These are phyloP conservation scores for Phengaris alcon DNA, from an alignment of 2,888 invertebrate genomes.

Conservation along the genomic window DNA sequence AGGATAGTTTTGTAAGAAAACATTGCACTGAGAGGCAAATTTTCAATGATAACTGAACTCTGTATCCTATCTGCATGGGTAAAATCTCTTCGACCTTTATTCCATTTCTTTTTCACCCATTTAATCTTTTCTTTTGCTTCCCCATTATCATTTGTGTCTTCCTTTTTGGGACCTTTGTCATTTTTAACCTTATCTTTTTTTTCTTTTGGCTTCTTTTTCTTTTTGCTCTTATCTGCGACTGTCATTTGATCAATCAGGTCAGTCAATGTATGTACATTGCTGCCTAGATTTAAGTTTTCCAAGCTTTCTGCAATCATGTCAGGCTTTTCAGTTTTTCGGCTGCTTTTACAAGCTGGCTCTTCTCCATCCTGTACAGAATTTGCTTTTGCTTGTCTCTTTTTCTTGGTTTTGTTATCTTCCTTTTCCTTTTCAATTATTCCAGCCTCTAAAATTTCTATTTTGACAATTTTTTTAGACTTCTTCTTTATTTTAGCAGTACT, in stretches of 20 bases:
- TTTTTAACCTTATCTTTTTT: slow-evolving; percentile 44
- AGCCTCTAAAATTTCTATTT: not conserved
- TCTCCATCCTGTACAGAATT: slow-evolving; percentile 39
- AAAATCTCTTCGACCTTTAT: slow-evolving; percentile 58
- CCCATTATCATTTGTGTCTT: slow-evolving; percentile 45
- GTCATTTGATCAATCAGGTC: slow-evolving; percentile 65
- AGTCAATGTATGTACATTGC: slow-evolving; percentile 62
- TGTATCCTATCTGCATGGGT: slow-evolving; percentile 40
- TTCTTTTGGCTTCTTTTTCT: slow-evolving; percentile 51
- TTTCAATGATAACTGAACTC: slow-evolving; percentile 57
- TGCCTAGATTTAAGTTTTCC: slow-evolving; percentile 63
- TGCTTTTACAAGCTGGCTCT: slow-evolving; percentile 51
- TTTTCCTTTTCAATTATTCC: slow-evolving; percentile 18
- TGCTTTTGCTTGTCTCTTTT: slow-evolving; percentile 46
- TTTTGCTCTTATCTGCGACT: slow-evolving; percentile 60
- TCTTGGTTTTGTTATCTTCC: slow-evolving; percentile 34
- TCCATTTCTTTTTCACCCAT: slow-evolving; percentile 67
- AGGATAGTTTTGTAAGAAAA: slow-evolving; percentile 56
- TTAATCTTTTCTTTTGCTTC: slow-evolving; percentile 57
- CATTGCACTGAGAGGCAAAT: slow-evolving; percentile 58
- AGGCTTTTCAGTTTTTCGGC: slow-evolving; percentile 50
- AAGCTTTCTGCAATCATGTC: slow-evolving; percentile 57
- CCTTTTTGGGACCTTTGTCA: slow-evolving; percentile 35
- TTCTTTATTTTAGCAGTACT: slow-evolving; percentile 31
- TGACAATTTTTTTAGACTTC: slow-evolving; percentile 10